Conservation (phyloP, 2,888 invertebrate species). For the Trichacis sp. region DNA sequence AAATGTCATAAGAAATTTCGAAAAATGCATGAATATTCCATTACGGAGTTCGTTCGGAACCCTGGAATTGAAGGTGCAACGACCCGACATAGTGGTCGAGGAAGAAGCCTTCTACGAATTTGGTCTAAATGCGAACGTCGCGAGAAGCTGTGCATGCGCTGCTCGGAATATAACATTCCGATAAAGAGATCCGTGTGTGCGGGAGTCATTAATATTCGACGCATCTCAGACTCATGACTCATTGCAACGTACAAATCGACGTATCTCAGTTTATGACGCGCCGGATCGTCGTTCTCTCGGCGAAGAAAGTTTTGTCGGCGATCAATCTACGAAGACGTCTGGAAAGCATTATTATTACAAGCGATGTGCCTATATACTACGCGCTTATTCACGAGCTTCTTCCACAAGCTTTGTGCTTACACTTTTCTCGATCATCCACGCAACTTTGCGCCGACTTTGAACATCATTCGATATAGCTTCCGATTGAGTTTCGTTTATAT, state of each 20-base stretch:
- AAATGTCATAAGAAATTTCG: no score
- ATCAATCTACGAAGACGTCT: constrained; percentile 40
- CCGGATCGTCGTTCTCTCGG: constrained; percentile 31
- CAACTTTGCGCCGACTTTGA: neutral
- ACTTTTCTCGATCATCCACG: neutral
- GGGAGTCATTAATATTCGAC: constrained; percentile 27
- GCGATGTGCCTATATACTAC: constrained; percentile 16
- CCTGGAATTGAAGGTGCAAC: neutral
- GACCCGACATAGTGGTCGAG: no score
- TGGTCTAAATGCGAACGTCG: constrained; percentile 3
- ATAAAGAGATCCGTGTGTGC: neutral
- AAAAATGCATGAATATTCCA: neutral
- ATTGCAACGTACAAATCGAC: constrained; percentile 21
- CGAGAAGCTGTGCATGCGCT: neutral
- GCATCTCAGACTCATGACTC: constrained; percentile 42
- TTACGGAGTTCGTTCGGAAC: no score
- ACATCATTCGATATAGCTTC: neutral
- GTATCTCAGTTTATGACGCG: constrained; percentile 29
- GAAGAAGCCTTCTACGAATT: constrained; percentile 3
- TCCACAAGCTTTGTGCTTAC: neutral
- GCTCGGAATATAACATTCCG: neutral
- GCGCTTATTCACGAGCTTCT: neutral
- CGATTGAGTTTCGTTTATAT: neutral
- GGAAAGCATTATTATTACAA: constrained; percentile 27
- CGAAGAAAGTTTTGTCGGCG: constrained; percentile 30